phyloP scores from a whole-genome alignment of 1,140 invertebrate genomes.

The Lethrus apterus region DNA sequence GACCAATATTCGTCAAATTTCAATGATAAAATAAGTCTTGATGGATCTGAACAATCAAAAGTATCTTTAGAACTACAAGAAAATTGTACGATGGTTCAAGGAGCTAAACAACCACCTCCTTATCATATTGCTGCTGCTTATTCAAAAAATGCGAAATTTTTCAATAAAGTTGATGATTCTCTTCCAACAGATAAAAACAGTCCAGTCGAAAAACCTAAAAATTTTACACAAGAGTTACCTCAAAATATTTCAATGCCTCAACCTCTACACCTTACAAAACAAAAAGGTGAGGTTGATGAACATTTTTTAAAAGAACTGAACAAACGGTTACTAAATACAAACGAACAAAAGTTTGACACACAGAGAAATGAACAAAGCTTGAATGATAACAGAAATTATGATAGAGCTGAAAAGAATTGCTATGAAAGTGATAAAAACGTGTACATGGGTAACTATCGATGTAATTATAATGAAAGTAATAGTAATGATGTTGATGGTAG shows the following conservation, averaged over 20 bases:
- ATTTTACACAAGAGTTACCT: slow-evolving; percentile 37
- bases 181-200: slow-evolving; percentile 16
- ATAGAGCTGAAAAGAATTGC: neutral
- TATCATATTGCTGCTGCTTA: slow-evolving; percentile 63
- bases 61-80: slow-evolving; percentile 10
- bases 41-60: slow-evolving; percentile 8
- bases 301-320: slow-evolving; percentile 9
- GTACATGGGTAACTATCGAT: slow-evolving; percentile 4
- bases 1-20: slow-evolving; percentile 3
- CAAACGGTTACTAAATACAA: neutral
- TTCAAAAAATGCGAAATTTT: slow-evolving; percentile 54
- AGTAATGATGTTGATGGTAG: slow-evolving; percentile 6
- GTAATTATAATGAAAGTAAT: slow-evolving; percentile 4
- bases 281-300: slow-evolving; percentile 5
- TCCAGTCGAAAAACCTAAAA: slow-evolving; percentile 34
- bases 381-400: slow-evolving; percentile 3
- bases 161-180: slow-evolving; percentile 21
- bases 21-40: slow-evolving; percentile 7
- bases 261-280: slow-evolving; percentile 10
- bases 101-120: slow-evolving; percentile 49
- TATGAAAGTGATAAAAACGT: neutral
- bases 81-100: slow-evolving; percentile 1
- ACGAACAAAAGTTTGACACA: slow-evolving; percentile 5
- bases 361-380: neutral
- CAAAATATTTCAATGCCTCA: slow-evolving; percentile 30